These are phyloP conservation scores for Drosophila mimetica DNA, from an alignment of 2,888 invertebrate genomes.

Conservation along the genomic window DNA sequence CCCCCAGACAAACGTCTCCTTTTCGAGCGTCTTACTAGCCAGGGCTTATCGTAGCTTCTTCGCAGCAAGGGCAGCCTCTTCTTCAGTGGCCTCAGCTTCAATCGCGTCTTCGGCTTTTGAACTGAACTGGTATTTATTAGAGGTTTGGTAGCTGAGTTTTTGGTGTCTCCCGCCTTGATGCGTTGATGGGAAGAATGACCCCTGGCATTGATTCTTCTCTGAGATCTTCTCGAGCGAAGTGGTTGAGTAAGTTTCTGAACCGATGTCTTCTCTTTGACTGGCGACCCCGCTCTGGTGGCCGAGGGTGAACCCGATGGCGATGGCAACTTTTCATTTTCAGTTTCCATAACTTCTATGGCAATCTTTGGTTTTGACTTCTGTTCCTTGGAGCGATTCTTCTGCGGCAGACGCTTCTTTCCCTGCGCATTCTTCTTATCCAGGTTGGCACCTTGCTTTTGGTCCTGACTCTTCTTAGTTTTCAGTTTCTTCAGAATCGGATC, in stretches of 20 bases:
- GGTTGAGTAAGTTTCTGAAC: neutral
- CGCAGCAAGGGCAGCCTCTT: neutral
- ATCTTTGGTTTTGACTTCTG: neutral
- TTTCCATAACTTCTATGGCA: no score
- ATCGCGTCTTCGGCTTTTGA: neutral
- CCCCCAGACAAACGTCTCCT: neutral
- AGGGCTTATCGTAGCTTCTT: constrained; percentile 37
- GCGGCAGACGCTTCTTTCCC: neutral
- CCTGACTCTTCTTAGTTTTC: neutral
- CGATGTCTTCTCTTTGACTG: neutral
- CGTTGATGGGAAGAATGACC: neutral
- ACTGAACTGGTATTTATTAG: no score
- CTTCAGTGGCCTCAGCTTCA: neutral
- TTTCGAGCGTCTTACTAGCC: constrained; percentile 10
- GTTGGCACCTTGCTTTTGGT: neutral
- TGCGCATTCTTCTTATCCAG: neutral
- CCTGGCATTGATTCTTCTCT: neutral
- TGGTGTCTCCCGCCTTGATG: neutral
- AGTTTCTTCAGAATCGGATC: neutral
- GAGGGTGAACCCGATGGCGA: neutral
- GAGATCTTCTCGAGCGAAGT: neutral
- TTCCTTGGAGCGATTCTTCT: neutral
- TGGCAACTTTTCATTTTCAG: no score
- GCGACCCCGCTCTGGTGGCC: no score
- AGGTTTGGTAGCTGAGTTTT: neutral